A percentile compares a stretch with the other conserved stretches of the same genome.
Conservation (phyloP, 2,888 invertebrate species). For the Yponomeuta evonymella region DNA sequence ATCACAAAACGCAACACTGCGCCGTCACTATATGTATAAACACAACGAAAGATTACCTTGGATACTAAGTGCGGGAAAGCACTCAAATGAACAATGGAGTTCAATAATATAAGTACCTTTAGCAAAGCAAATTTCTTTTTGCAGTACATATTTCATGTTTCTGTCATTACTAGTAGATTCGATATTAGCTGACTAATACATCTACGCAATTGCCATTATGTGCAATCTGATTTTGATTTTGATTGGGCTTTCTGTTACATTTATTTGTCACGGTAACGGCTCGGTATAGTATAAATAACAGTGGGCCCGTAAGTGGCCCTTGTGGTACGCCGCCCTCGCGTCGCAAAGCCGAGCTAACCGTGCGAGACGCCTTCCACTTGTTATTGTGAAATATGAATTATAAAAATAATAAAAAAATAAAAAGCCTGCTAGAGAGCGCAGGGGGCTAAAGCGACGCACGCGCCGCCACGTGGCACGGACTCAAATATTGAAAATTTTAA, state of each 20-base stretch:
- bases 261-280: neutral
- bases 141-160: no score
- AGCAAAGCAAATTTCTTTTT: no score
- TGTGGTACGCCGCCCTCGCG: slow-evolving; percentile 58
- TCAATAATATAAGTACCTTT: no score
- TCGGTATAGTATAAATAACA: slow-evolving; percentile 64
- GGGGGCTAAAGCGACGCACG: slow-evolving; percentile 67
- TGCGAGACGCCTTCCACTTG: slow-evolving; percentile 74
- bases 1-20: slow-evolving; percentile 62
- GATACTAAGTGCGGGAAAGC: neutral
- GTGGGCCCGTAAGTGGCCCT: slow-evolving; percentile 65
- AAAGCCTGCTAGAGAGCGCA: slow-evolving; percentile 34
- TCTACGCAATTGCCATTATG: no score
- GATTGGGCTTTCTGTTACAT: neutral
- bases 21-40: slow-evolving; percentile 11
- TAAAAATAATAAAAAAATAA: slow-evolving; percentile 72
- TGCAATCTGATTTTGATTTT: no score
- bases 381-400: slow-evolving; percentile 75
- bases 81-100: neutral
- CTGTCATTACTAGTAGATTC: no score
- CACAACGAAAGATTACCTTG: neutral
- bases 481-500: slow-evolving; percentile 74
- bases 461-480: slow-evolving; percentile 62
- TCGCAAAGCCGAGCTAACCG: slow-evolving; percentile 70
- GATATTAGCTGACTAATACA: no score